Conservation (phyloP, 2,888 invertebrate genomes). For the Machimus atricapillus region DNA sequence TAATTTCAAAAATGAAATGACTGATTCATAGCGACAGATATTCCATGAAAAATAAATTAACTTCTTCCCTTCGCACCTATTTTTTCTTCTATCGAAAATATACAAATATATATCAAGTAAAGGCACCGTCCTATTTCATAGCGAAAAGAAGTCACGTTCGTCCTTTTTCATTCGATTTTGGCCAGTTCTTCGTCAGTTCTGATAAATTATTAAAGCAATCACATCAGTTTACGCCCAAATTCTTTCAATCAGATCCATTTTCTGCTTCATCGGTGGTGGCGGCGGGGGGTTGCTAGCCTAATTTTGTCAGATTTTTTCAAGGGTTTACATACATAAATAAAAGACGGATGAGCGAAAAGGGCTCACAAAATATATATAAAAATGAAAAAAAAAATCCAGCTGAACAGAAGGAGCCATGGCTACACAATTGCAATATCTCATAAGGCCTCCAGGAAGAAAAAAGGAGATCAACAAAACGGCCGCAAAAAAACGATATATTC, state of each 20-base stretch:
- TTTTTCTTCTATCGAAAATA: not conserved
- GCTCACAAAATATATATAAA: not conserved
- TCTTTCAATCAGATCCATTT: slow-evolving; percentile 28
- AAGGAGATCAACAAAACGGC: not conserved
- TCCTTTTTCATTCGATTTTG: not conserved
- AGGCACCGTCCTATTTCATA: not conserved
- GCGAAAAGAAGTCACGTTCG: not conserved
- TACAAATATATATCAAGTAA: not conserved
- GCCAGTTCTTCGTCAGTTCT: not conserved
- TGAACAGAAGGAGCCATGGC: not conserved
- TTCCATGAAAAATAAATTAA: not conserved
- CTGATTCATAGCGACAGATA: not conserved
- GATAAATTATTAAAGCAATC: slow-evolving; percentile 31
- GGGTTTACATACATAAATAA: slow-evolving; percentile 23
- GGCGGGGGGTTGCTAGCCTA: not conserved
- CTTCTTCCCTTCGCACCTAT: not conserved
- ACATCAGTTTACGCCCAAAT: slow-evolving; percentile 34
- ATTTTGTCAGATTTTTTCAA: not conserved
- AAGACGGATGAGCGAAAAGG: not conserved
- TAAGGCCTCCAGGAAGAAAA: not conserved
- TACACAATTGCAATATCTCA: not conserved
- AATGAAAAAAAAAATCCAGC: not conserved
- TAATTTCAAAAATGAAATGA: not conserved
- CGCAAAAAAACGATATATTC: not conserved
- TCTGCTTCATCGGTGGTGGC: not conserved